Evolutionary conservation across 2,797 vertebrate species (phyloP).

Genomic region (Rhinichthys osculus): DNA sequence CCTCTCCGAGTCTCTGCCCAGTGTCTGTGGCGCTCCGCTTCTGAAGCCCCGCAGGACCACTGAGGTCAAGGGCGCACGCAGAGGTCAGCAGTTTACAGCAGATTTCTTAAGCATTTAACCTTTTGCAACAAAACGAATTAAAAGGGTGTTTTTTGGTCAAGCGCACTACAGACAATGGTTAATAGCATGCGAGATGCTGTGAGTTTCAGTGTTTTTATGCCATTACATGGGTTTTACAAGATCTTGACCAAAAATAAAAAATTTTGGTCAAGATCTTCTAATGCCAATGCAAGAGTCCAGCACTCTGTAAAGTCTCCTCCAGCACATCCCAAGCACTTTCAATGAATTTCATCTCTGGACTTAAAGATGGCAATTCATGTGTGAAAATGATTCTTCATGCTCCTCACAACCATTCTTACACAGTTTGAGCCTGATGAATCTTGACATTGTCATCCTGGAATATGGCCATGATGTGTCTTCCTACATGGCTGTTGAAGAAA

Average conservation of each 20-base stretch:
- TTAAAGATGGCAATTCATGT: too few relatives aligned
- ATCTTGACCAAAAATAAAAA: not conserved
- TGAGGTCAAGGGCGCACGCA: conserved; percentile 54
- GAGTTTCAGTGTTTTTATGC: not conserved
- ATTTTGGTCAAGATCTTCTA: too few relatives aligned
- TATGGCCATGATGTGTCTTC: too few relatives aligned
- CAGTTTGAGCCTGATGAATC: too few relatives aligned
- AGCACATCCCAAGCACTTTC: not conserved
- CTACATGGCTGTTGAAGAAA: too few relatives aligned
- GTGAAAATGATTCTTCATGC: too few relatives aligned
- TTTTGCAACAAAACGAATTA: not conserved
- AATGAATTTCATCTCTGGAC: not conserved
- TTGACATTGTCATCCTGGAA: too few relatives aligned
- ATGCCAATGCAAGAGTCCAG: not conserved
- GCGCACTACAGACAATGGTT: not conserved
- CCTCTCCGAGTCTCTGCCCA: conserved; percentile 56
- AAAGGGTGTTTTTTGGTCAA: conserved; percentile 14
- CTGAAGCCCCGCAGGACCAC: conserved; percentile 54
- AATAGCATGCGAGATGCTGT: not conserved
- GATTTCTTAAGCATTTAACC: conserved; percentile 35
- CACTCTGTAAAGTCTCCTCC: too few relatives aligned
- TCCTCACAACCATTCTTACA: too few relatives aligned
- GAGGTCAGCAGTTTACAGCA: conserved; percentile 66
- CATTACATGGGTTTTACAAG: not conserved
- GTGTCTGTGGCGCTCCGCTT: conserved; percentile 41